These are phyloP conservation scores for Trichonephila clavipes DNA, from an alignment of 1,140 invertebrate genomes.

Conservation along the genomic window DNA sequence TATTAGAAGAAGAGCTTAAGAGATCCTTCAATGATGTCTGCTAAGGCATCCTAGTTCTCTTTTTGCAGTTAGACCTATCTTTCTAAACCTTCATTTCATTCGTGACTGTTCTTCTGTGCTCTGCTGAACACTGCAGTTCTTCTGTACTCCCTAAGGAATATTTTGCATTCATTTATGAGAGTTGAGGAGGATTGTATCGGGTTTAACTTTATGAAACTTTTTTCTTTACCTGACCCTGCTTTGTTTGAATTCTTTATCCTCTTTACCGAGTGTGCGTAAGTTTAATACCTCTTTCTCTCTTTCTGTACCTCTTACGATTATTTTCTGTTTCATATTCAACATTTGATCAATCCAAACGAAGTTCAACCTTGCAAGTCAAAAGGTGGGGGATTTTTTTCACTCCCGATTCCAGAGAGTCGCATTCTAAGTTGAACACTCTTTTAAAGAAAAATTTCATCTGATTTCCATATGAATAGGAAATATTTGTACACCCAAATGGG, in stretches of 20 bases:
- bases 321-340: slow-evolving; percentile 61
- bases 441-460: slow-evolving; percentile 8
- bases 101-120: background rate
- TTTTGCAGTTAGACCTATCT: slow-evolving; percentile 14
- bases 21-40: slow-evolving; percentile 18
- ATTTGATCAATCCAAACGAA: slow-evolving; percentile 13
- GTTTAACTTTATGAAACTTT: slow-evolving; percentile 24
- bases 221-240: slow-evolving; percentile 43
- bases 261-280: background rate
- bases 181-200: slow-evolving; percentile 37
- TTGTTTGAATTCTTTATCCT: slow-evolving; percentile 61
- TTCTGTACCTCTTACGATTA: slow-evolving; percentile 15
- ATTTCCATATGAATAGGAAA: slow-evolving; percentile 46
- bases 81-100: slow-evolving; percentile 11
- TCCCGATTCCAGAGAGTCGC: slow-evolving; percentile 4
- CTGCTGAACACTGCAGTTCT: background rate
- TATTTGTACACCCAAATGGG: background rate
- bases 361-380: background rate
- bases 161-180: slow-evolving; percentile 63
- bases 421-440: slow-evolving; percentile 9
- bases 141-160: slow-evolving; percentile 13
- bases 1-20: slow-evolving; percentile 37
- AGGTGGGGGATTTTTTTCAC: background rate
- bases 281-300: background rate
- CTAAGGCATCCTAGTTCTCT: background rate